These are phyloP conservation scores for Syngnathus acus DNA, from an alignment of 2,797 vertebrate genomes.

Conservation along the genomic window DNA sequence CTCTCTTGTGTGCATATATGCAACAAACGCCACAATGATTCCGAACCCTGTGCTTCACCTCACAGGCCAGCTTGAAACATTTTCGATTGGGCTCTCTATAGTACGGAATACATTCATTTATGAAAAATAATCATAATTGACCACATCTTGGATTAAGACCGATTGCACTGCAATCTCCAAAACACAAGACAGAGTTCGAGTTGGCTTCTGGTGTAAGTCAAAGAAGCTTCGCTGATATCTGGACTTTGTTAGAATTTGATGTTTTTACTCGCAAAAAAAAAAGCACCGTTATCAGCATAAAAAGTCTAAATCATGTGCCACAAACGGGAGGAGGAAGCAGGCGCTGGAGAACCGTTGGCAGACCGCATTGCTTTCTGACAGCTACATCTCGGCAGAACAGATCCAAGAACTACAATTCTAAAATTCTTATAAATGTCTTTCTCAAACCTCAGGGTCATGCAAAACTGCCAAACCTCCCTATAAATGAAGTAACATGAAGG, in stretches of 20 bases:
- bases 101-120: conserved; percentile 47
- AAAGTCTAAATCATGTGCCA: conserved; percentile 44
- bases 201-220: conserved; percentile 33
- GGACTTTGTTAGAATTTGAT: conserved; percentile 53
- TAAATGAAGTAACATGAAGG: conserved; percentile 1
- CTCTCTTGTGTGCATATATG: conserved; percentile 49
- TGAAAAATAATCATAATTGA: conserved; percentile 58
- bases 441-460: background rate
- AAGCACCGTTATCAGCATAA: conserved; percentile 47
- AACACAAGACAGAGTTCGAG: conserved; percentile 34
- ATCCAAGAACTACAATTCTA: background rate
- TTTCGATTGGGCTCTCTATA: conserved; percentile 35
- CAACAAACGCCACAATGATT: conserved; percentile 35
- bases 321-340: conserved; percentile 38
- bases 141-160: conserved; percentile 45
- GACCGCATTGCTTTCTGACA: conserved; percentile 17
- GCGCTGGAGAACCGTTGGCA: conserved; percentile 27
- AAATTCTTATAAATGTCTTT: background rate
- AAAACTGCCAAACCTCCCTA: background rate
- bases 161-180: conserved; percentile 35
- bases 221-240: conserved; percentile 53
- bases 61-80: conserved; percentile 28
- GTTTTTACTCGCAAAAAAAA: conserved; percentile 42
- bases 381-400: conserved; percentile 13
- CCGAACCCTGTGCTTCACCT: conserved; percentile 36